Base-by-base conservation (phyloP, 2,113 vertebrate species). In the Physeter macrocephalus region DNA sequence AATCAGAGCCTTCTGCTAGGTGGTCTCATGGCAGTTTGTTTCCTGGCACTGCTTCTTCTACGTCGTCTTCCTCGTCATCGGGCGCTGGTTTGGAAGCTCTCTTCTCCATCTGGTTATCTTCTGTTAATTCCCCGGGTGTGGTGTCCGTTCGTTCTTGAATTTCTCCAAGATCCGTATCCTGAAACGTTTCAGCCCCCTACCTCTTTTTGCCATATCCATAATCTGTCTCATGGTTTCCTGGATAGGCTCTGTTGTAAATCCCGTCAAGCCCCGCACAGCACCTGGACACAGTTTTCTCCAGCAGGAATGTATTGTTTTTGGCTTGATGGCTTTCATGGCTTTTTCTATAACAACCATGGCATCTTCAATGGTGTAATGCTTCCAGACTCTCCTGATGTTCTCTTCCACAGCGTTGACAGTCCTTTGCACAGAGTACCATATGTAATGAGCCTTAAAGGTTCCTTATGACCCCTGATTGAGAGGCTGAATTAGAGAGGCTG, bases 41-140 rank as follows among this genome's bases (percentile, higher is more conserved):
- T 25, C 31, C 52, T 10, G 1, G 25, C 7, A 0, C 71, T n/a
- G 81, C 81, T n/a, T 1, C 36, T 41, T 34, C 52, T 4, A 0
- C 3, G 0, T 25, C 69, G 43, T 6, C 39, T 41, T 9, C 52
- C 3, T 36, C 46, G 0, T 12, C 2, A 2, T 9, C 77, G 8
- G 31, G 18, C 43, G 6, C 46, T 34, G 49, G 49, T n/a, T 8
- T 23, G 49, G 49, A 23, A 36, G 17, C 5, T 1, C 27, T 43
- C 2, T 2, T 61, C 43, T 52, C 13, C 34, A 6, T 17, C 83
- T 4, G 6, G 62, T 21, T 27, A 10, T 4, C 64, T 7, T 54
- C 3, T 4, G 13, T 27, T 25, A 17, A 25, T 27, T 7, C 21
- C 34, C 57, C 3, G 1, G 61, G 5, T 18, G 5, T 1, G 2